These are phyloP conservation scores for Ornithoptera alexandrae DNA, from an alignment of 2,888 invertebrate genomes.

Conservation along the genomic window DNA sequence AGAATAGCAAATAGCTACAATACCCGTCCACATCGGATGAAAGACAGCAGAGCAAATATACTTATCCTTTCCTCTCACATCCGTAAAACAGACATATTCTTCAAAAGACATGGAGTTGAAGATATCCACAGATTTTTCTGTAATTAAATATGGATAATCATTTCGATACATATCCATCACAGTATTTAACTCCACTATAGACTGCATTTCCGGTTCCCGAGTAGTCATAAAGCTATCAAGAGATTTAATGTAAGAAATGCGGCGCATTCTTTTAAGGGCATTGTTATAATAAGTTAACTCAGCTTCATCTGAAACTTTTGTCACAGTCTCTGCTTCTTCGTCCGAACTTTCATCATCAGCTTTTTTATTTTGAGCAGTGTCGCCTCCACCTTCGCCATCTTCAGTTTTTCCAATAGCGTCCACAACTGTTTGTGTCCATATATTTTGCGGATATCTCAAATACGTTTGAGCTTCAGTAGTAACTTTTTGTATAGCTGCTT, in stretches of 20 bases:
- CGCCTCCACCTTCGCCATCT: slow-evolving; percentile 53
- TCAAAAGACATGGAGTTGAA: slow-evolving; percentile 64
- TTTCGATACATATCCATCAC: slow-evolving; percentile 82
- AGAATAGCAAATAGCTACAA: slow-evolving; percentile 84
- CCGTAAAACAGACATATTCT: slow-evolving; percentile 83
- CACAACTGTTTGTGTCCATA: slow-evolving; percentile 83
- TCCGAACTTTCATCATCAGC: slow-evolving; percentile 45
- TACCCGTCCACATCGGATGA: slow-evolving; percentile 86
- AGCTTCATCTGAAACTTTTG: slow-evolving; percentile 52
- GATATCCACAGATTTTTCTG: slow-evolving; percentile 50
- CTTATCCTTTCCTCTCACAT: slow-evolving; percentile 83
- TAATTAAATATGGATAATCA: slow-evolving; percentile 79
- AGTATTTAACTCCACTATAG: slow-evolving; percentile 67
- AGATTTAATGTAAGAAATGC: slow-evolving; percentile 61
- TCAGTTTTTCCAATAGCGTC: slow-evolving; percentile 53
- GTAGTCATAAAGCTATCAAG: slow-evolving; percentile 54
- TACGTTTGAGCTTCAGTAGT: slow-evolving; percentile 83
- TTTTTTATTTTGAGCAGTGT: slow-evolving; percentile 43
- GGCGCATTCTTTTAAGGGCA: slow-evolving; percentile 57
- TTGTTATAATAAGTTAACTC: slow-evolving; percentile 55
- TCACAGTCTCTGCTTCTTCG: slow-evolving; percentile 42
- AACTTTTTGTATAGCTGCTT: slow-evolving; percentile 75
- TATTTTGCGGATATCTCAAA: slow-evolving; percentile 83
- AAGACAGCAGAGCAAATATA: slow-evolving; percentile 83
- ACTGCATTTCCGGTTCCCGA: slow-evolving; percentile 53